phyloP scores from a whole-genome alignment of 2,797 vertebrate genomes.

The Xenops minutus region DNA sequence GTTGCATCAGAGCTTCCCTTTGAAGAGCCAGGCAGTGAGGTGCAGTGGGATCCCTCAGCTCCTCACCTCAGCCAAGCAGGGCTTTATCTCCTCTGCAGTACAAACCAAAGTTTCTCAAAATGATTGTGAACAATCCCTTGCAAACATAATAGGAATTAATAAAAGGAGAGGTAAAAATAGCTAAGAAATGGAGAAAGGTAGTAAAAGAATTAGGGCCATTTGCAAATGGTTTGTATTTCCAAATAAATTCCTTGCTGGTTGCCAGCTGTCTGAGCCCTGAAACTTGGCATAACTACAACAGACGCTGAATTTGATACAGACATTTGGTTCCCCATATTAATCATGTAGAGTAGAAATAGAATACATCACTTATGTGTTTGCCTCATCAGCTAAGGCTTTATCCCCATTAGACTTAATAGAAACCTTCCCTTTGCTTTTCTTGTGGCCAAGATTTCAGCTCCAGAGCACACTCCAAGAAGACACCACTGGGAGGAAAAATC shows the following conservation, averaged over 20 bases:
- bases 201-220: constrained; percentile 32
- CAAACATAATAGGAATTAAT: background rate
- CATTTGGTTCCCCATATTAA: constrained; percentile 70
- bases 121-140: background rate
- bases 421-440: background rate
- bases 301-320: constrained; percentile 71
- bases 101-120: background rate
- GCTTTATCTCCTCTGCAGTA: background rate
- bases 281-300: constrained; percentile 61
- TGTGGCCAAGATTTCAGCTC: background rate
- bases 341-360: constrained; percentile 59
- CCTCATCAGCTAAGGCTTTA: constrained; percentile 27
- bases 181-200: constrained; percentile 14
- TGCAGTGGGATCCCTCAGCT: background rate
- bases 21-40: background rate
- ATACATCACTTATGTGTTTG: constrained; percentile 14
- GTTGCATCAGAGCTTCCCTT: constrained; percentile 6
- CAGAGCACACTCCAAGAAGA: background rate
- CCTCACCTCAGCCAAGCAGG: background rate
- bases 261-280: constrained; percentile 67
- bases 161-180: background rate
- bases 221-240: constrained; percentile 25
- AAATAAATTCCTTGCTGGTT: constrained; percentile 38
- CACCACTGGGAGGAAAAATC: background rate
- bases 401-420: background rate